phyloP scores from a whole-genome alignment of 2,113 vertebrate species.

The Capra hircus region DNA sequence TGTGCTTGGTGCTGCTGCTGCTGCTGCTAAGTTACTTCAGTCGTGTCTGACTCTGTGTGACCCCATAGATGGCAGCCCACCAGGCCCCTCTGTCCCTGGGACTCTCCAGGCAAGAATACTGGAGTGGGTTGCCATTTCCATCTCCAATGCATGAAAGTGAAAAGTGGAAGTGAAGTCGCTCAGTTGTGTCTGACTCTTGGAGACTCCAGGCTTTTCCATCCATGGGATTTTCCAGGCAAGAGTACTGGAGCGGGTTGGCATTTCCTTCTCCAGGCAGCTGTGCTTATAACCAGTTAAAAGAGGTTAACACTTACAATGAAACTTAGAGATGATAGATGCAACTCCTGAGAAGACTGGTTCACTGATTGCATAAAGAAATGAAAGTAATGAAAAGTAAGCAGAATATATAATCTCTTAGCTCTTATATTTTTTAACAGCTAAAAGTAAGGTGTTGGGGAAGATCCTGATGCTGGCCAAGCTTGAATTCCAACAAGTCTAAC shows the following conservation, averaged over 20 bases:
- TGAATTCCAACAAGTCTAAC: background rate
- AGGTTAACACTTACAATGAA: background rate
- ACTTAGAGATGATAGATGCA: background rate
- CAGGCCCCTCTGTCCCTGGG: background rate
- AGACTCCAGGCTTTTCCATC: too few relatives aligned
- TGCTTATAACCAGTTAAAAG: background rate
- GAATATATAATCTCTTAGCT: background rate
- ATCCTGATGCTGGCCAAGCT: background rate
- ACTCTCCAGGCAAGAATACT: too few relatives aligned
- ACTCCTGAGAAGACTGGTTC: background rate
- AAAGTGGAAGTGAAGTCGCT: too few relatives aligned
- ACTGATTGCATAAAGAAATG: background rate
- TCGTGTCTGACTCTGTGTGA: fast-evolving
- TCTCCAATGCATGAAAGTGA: too few relatives aligned
- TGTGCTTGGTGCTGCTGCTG: background rate
- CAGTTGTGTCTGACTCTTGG: too few relatives aligned
- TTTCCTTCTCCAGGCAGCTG: background rate
- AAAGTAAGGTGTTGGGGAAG: background rate
- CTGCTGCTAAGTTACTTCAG: too few relatives aligned
- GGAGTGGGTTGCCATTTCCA: fast-evolving
- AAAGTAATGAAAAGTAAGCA: background rate
- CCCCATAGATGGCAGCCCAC: background rate
- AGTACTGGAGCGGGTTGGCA: background rate
- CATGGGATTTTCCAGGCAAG: too few relatives aligned
- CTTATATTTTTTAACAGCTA: background rate